Conservation (phyloP, 2,797 vertebrate genomes). For the Gallinago stenura region DNA sequence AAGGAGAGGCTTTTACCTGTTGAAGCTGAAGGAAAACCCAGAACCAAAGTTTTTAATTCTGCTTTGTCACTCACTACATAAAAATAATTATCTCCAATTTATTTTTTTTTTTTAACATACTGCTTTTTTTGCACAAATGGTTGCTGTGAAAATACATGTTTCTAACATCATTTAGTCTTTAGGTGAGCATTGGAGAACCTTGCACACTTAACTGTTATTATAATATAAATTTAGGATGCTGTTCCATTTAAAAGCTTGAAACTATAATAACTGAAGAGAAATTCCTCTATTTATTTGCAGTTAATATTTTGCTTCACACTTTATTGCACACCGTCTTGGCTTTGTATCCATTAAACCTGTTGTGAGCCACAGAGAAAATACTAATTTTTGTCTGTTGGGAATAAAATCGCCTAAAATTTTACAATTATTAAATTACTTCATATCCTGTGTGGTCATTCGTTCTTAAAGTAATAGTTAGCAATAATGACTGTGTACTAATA, state of each 20-base stretch:
- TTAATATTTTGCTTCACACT: constrained; percentile 66
- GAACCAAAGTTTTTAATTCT: background rate
- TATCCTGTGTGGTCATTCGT: constrained; percentile 57
- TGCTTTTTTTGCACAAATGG: background rate
- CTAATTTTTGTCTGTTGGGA: constrained; percentile 43
- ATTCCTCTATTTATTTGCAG: constrained; percentile 53
- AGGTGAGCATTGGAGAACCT: background rate
- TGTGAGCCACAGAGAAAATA: constrained; percentile 49
- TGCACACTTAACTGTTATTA: background rate
- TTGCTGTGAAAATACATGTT: background rate
- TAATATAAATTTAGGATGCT: background rate
- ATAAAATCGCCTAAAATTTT: constrained; percentile 59
- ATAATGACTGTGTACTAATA: constrained; percentile 70
- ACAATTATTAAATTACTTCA: constrained; percentile 60
- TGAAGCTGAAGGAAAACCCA: background rate
- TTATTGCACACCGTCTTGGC: constrained; percentile 43
- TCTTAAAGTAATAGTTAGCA: constrained; percentile 56
- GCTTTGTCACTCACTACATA: background rate
- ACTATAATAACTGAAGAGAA: constrained; percentile 31
- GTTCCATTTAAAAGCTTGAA: constrained; percentile 26
- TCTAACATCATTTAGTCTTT: background rate
- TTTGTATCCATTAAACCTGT: constrained; percentile 56
- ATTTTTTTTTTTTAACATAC: background rate
- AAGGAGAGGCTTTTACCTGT: background rate
- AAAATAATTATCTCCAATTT: background rate